Evolutionary conservation across 1,140 invertebrate species (phyloP).

Genomic region (Eufriesea mexicana): DNA sequence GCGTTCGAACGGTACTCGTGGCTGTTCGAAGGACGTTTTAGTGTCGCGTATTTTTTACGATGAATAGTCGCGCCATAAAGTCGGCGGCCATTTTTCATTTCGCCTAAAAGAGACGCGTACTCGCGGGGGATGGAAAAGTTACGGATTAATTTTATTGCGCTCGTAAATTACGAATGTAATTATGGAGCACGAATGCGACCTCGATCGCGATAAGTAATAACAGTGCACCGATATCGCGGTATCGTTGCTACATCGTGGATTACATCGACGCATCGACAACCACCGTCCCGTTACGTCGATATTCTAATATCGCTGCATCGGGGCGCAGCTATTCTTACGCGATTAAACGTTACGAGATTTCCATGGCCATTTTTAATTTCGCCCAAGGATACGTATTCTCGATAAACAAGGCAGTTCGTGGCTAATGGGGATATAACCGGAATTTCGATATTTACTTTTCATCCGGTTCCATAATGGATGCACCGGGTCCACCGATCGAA

Average conservation of each 20-base stretch:
- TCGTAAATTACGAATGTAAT: constrained; percentile 20
- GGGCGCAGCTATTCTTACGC: background rate
- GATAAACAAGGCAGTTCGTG: background rate
- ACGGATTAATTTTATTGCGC: background rate
- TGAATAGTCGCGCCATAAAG: background rate
- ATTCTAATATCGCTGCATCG: background rate
- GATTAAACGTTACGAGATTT: background rate
- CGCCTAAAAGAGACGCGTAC: background rate
- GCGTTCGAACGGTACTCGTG: background rate
- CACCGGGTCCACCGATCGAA: too few species aligned
- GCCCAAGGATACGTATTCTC: background rate
- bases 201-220: background rate
- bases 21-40: background rate
- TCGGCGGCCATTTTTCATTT: background rate
- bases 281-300: background rate
- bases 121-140: background rate
- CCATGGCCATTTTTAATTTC: background rate
- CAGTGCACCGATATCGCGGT: background rate
- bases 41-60: background rate
- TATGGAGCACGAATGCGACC: background rate
- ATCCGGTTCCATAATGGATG: background rate
- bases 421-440: background rate
- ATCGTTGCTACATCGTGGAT: background rate
- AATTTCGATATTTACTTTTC: background rate
- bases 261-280: background rate